Conservation (phyloP, 2,113 vertebrate species). For the Antechinus flavipes region DNA sequence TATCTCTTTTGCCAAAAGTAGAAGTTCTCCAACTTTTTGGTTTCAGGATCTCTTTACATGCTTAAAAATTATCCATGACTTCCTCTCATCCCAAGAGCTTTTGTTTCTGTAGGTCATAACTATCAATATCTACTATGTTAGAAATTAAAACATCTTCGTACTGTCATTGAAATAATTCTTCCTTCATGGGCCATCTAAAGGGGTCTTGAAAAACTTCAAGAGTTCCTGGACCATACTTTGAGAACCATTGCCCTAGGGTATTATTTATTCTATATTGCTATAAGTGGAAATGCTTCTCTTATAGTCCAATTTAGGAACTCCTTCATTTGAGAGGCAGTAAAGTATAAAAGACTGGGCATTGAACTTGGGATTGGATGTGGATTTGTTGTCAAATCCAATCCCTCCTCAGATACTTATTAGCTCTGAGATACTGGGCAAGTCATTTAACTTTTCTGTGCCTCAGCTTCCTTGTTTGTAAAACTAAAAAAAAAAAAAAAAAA, state of each 20-base stretch:
- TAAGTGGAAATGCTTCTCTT: neutral
- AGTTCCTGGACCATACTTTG: neutral
- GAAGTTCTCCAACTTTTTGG: neutral
- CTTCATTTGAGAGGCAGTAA: neutral
- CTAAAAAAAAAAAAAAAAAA: neutral
- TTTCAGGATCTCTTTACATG: neutral
- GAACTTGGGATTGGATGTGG: neutral
- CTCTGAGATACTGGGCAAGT: no score
- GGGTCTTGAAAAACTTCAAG: neutral
- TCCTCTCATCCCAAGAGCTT: neutral
- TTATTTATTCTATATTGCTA: neutral
- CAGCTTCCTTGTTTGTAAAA: neutral
- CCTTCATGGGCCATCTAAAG: neutral
- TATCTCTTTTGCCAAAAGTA: neutral
- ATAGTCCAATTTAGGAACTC: neutral
- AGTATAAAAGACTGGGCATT: neutral
- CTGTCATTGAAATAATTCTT: neutral
- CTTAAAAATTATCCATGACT: neutral
- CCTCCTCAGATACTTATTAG: neutral
- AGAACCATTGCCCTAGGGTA: neutral
- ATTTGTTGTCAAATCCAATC: neutral
- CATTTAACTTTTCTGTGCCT: neutral
- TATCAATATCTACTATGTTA: neutral
- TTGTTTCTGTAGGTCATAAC: neutral
- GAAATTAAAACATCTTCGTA: neutral